Percentiles rank a stretch among this genome's conserved stretches.
Evolutionary conservation across 2,113 vertebrate species (phyloP).

Genomic region (Syrmaticus mikado): DNA sequence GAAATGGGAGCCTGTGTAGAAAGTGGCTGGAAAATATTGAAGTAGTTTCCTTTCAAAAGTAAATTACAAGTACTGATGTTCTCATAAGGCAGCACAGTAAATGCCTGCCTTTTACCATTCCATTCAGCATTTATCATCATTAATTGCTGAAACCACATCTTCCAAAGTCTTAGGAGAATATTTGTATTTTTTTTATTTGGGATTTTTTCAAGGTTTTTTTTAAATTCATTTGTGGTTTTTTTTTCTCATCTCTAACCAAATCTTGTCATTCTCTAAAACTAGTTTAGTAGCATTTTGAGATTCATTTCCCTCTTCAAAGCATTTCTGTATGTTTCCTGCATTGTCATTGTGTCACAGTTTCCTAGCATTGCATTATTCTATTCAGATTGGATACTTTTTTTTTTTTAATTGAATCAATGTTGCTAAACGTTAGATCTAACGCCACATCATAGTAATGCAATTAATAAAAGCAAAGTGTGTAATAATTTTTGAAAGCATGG

Average conservation of each 20-base stretch:
- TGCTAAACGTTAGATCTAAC: neutral
- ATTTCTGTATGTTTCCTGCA: neutral
- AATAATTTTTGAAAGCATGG: neutral
- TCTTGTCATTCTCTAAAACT: neutral
- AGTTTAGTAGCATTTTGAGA: neutral
- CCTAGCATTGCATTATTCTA: neutral
- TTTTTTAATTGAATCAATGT: constrained; percentile 7
- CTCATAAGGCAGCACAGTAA: neutral
- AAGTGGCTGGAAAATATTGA: neutral
- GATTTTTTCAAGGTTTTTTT: neutral
- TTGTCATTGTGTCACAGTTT: neutral
- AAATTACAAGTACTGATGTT: neutral
- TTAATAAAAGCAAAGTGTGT: neutral
- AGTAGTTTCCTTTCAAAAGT: neutral
- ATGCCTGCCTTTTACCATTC: neutral
- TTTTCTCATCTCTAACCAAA: neutral
- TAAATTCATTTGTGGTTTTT: too few relatives aligned
- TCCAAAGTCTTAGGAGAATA: neutral
- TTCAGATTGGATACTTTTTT: neutral
- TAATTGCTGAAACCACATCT: neutral
- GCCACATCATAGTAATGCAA: neutral
- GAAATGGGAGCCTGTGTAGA: neutral
- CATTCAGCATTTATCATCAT: neutral
- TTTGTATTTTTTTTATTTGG: neutral
- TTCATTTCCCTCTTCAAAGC: neutral